Base-by-base conservation (phyloP, 2,888 invertebrate species). In the Rhagonycha fulva region DNA sequence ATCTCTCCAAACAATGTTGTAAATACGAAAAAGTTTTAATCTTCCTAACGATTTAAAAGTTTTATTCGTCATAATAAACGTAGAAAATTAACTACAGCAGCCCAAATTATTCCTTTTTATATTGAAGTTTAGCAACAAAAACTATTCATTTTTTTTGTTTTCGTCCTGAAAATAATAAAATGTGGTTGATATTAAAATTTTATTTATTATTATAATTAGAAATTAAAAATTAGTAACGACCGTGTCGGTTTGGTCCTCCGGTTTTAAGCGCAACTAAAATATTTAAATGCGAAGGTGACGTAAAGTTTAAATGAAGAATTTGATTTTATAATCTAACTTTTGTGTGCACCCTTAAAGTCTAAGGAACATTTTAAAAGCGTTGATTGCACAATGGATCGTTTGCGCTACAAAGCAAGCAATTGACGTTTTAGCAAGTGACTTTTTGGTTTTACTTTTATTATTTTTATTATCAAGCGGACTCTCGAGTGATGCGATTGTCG, bases 21-120 rank as follows among this genome's bases (percentile, higher is more conserved):
- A 66, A 73, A 66, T 24, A 24, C 9, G 19, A 70, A 69, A 74
- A 69, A 69, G 70, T 69, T 74, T 74, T 74, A 74, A 74, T 74
- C 74, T 66, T 47, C 19, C 70, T 62, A 70, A 69, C 63, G 70
- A 74, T 70, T 74, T 70, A 70, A 74, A 70, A 74, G 63, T 74
- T 74, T 62, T 72, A 69, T 14, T 69, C 60, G 14, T 66, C 23
- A 66, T 66, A 66, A 66, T 47, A n/a, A 47, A n/a, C n/a, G 47
- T 47, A 47, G 47, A 47, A 47, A 47, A 47, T n/a, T 47, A 47
- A 47, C 47, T 47, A 47, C n/a, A 47, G 47, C n/a, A 47, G 47
- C 47, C n/a, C 47, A 47, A 47, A 47, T 47, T 47, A 12, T 47
- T 47, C n/a, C 47, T 47, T 47, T 47, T 47, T 47, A n/a, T 47